Conservation (phyloP, 2,888 invertebrate genomes). For the Terebella lapidaria region DNA sequence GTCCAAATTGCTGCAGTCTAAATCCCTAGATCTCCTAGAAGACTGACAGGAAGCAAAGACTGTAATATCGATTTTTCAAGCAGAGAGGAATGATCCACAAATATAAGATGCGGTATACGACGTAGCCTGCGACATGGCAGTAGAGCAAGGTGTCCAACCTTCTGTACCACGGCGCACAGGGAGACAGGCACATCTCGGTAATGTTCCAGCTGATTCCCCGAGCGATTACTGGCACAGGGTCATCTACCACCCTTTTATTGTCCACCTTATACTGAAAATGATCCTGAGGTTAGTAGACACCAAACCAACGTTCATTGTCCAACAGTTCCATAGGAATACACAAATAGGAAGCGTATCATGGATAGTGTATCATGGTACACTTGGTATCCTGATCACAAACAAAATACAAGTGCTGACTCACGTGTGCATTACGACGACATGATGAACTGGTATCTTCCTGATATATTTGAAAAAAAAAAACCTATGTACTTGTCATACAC, state of each 20-base stretch:
- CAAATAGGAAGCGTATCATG: no score
- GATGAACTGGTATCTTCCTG: no score
- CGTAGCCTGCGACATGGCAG: not conserved
- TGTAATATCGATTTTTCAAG: no score
- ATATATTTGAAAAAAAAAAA: no score
- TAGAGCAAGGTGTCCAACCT: not conserved
- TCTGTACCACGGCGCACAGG: not conserved
- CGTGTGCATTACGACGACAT: no score
- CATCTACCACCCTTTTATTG: not conserved
- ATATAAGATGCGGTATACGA: not conserved
- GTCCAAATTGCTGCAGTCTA: not conserved
- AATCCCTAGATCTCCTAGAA: not conserved
- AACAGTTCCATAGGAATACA: no score
- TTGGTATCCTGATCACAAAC: no score
- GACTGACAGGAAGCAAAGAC: not conserved
- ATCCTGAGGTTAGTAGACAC: no score
- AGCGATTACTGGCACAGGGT: not conserved
- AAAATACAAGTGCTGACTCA: no score
- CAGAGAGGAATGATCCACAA: not conserved
- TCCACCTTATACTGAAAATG: not conserved
- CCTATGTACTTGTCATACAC: no score
- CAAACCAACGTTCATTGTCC: no score
- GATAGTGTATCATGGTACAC: no score
- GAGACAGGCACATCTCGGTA: not conserved
- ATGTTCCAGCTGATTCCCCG: not conserved